Evolutionary conservation across 2,797 vertebrate genomes (phyloP).

Genomic region (Eulemur albifrons): DNA sequence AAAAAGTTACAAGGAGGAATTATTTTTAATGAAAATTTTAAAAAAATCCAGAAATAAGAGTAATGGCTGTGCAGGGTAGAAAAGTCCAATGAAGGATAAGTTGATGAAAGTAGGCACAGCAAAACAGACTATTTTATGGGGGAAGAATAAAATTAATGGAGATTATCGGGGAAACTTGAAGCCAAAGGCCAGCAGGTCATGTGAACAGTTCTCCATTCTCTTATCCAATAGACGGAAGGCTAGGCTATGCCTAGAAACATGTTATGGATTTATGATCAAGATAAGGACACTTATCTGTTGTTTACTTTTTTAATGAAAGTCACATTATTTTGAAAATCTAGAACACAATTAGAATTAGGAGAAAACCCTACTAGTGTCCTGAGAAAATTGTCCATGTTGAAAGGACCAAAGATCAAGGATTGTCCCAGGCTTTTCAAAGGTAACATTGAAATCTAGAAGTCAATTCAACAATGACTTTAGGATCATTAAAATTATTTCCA

Average conservation of each 20-base stretch:
- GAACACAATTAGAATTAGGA: neutral
- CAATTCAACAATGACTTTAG: neutral
- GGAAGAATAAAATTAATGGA: neutral
- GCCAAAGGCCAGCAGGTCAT: neutral
- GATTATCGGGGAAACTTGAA: neutral
- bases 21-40: neutral
- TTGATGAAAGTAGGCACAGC: neutral
- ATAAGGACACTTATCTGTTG: neutral
- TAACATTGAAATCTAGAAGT: neutral
- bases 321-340: neutral
- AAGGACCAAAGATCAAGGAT: neutral
- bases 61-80: neutral
- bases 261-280: neutral
- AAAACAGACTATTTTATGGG: neutral
- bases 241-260: accelerated
- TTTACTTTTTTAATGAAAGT: neutral
- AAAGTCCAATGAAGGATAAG: neutral
- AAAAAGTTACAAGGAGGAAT: neutral
- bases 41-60: neutral
- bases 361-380: neutral
- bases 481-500: neutral
- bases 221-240: neutral
- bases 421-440: neutral
- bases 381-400: neutral
- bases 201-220: neutral